Evolutionary conservation across 1,140 invertebrate species (phyloP), one percentile per base, ranked within the genome.

Genomic region (Zelostemma sp.): DNA sequence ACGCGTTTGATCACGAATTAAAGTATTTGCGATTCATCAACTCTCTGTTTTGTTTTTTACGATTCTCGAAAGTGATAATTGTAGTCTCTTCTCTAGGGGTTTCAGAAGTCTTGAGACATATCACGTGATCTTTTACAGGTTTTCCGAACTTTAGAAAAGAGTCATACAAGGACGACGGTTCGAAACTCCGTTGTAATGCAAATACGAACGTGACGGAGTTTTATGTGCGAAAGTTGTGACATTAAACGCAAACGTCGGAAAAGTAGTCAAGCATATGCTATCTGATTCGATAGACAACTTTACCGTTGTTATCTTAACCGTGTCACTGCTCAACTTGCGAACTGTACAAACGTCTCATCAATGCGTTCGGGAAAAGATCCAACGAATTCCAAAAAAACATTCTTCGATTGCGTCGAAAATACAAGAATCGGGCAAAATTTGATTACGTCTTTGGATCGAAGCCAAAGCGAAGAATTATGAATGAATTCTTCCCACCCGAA

Each of bases 131-230:
- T 28, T 28, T 28, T 8, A 17, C 3, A 17, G 40, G 3, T 14
- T 43, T 17, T 35, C 33, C 33, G 33, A 8, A 8, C 8, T 35
- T 8, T n/a, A 35, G 8, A 43, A 15, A 43, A 14, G 16, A 15
- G 40, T 43, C 40, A 11, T 6, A 6, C 40, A 59, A 63, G 45
- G 18, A 15, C 58, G 57, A 69, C 57, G 53, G 60, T 64, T 46
- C 54, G 51, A 15, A 45, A 18, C 31, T 40, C 50, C 25, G 40
- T 15, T 16, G 67, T 61, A 69, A 50, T 61, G 43, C 51, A 50
- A 55, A 69, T 60, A 64, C 61, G 43, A 46, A 69, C 66, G 66
- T 68, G 66, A 63, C 62, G 43, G 50, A 56, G 46, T 55, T 33
- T 21, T 18, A 45, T 40, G 43, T 35, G 59, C 15, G 15, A 49